Base-by-base conservation (phyloP, 1,140 invertebrate species). In the Neotoxoptera formosana region DNA sequence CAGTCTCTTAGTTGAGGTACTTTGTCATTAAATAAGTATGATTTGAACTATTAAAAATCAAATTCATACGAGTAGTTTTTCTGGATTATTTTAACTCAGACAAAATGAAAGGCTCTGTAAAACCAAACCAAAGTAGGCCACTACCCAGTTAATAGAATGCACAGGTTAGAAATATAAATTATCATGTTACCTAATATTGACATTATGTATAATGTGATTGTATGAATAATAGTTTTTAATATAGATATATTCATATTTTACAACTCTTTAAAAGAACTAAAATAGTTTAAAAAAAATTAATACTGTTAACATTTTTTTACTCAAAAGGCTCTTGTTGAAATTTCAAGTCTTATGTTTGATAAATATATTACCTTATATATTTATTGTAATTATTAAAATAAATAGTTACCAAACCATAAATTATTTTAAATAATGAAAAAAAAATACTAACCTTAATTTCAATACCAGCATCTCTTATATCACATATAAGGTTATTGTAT, bases 401-500 rank as follows among this genome's bases (percentile, higher is more conserved):
- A 67, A 67, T 11, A 67, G 34, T 41, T 84, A 84, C 41, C 36
- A 30, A 89, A 53, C 30, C 25, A 11, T 30, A 48, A 20, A 23
- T 48, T 89, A 4, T 89, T 51, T 48, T 20, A 51, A 89, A 53
- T 34, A 48, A 53, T 34, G 14, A n/a, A 48, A 89, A 34, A 89
- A 0, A 53, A 90, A 84, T 30, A 89, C 87, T 34, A 94, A 90
- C 94, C 94, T 94, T 93, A 25, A 94, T 94, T 94, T 94, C 94
- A 30, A 94, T 94, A 95, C 95, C 94, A 21, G 95, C 95, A 94
- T 95, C 95, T 94, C 95, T 94, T 23, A 96, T 94, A 89, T 95
- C 95, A 91, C 94, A 94, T 92, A 96, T 94, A 47, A 96, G 94
- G 84, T 95, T 95, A 47, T 95, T 94, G 81, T 96, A 96, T 36